Evolutionary conservation across 2,888 invertebrate species (phyloP).

Genomic region (Rhagonycha lutea): DNA sequence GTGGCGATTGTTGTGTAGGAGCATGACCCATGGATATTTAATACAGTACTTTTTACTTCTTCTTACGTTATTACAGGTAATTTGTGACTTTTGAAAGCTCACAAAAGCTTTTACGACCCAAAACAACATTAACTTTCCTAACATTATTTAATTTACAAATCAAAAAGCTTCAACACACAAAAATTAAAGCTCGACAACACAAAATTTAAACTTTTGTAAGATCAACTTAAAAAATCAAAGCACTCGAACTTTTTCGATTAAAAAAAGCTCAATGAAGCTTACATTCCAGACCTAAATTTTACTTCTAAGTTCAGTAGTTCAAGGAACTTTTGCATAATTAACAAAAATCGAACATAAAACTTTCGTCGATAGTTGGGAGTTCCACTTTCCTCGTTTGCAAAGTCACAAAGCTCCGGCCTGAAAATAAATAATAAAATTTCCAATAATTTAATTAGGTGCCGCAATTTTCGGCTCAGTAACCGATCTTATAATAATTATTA

Average conservation of each 20-base stretch:
- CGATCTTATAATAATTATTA: neutral
- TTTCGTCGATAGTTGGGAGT: neutral
- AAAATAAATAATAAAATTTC: neutral
- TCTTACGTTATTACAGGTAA: slow-evolving; percentile 56
- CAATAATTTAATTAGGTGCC: neutral
- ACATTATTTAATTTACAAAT: neutral
- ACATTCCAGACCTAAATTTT: neutral
- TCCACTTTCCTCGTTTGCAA: neutral
- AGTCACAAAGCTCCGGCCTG: neutral
- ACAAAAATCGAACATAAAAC: neutral
- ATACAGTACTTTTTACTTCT: slow-evolving; percentile 56
- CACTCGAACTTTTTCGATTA: neutral
- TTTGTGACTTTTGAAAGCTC: slow-evolving; percentile 13
- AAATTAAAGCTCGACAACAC: neutral
- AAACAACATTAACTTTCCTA: neutral
- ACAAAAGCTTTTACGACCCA: neutral
- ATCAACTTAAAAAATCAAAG: no score
- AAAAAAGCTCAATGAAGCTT: neutral
- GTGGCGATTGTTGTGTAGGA: slow-evolving; percentile 59
- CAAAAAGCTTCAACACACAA: neutral
- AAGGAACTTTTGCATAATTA: neutral
- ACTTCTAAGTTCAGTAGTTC: neutral
- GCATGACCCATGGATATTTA: slow-evolving; percentile 60
- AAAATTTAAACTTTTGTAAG: neutral
- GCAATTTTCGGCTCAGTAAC: neutral